Base-by-base conservation (phyloP, 2,888 invertebrate species). In the Temnothorax unifasciatus region DNA sequence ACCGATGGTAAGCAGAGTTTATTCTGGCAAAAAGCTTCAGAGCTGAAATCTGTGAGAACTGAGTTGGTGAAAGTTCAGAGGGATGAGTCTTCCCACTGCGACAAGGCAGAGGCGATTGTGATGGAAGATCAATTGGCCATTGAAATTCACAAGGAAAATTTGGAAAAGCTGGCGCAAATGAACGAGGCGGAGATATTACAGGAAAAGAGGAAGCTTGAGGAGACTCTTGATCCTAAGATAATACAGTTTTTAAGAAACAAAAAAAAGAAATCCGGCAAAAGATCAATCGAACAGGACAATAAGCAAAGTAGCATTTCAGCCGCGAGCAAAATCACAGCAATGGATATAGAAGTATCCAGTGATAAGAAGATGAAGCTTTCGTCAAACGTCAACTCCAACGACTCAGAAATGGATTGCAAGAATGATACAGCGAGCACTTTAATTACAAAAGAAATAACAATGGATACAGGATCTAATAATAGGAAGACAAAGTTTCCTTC, bases 141-240 rank as follows among this genome's bases (percentile, higher is more conserved):
- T 88, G 95, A 96, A 90, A 97, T 98, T 84, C 98, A 99, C 92
- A 94, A 95, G 87, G 97, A 98, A 94, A 99, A 98, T 95, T 66
- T 97, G 0, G 95, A 96, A 89, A 95, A 96, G 82, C 93, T 99
- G 15, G 95, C 95, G 59, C 94, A 96, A 92, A 97, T 99, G 97
- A 96, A 96, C 1, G 95, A 96, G 88, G 95, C 96, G 76, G 97
- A 98, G 91, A 98, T 99, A 90, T 91, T 97, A 21, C 96, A 96
- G 76, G 98, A 98, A 93, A 96, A 96, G 87, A 95, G 96, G 86
- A 97, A 97, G 91, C 94, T 99, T 34, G 91, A 98, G 13, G 93
- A 95, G 34, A 96, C 93, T 68, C 93, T 97, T 91, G 97, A 97
- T 94, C 97, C 97, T 5, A 96, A 96, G 74, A 93, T 97, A 57